Base-by-base conservation (phyloP, 2,888 invertebrate species). In the Drosophila engyochracea region DNA sequence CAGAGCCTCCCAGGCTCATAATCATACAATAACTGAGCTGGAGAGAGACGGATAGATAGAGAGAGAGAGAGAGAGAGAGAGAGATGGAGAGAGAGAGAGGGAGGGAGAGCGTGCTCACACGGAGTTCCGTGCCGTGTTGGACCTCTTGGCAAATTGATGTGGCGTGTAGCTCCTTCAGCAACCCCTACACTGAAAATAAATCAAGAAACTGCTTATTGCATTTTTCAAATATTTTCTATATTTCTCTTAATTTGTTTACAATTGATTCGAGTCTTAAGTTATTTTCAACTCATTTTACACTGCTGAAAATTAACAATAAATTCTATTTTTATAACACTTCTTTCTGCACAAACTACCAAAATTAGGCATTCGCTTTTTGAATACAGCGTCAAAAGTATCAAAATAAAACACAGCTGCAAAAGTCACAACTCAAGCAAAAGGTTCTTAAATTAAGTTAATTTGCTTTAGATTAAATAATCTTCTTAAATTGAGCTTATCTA, bases 101-200 rank as follows among this genome's bases (percentile, higher is more conserved):
- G 22, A 7, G 28, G 9, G 30, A 14, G n/a, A 49, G 59, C 47
- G 37, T 67, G 63, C 53, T 44, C 59, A 49, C 62, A 49, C 69
- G 58, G 54, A 66, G 65, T 70, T 68, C 49, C 74, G 69, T 70
- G 78, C 49, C 4, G 22, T 44, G 58, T 47, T 58, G 44, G 12
- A 25, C 54, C 77, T 70, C 79, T 77, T 63, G 44, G 63, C 57
- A 63, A 63, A 63, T 63, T 55, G 33, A 47, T 63, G 54, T 41
- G 55, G 63, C 61, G 41, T 39, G 39, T 19, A 33, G 51, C 31
- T 61, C 28, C 25, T 47, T 19, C 44, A 35, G 51, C 64, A 63
- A n/a, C 19, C 49, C 31, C 41, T 35, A 44, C 44, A 58, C 58
- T 58, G 58, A 25, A 58, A 58, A 31, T 1, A 31, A 31, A 6